Percentiles rank a stretch among this genome's conserved stretches.
Evolutionary conservation across 2,888 invertebrate species (phyloP).

Genomic region (Steinernema hermaphroditum): DNA sequence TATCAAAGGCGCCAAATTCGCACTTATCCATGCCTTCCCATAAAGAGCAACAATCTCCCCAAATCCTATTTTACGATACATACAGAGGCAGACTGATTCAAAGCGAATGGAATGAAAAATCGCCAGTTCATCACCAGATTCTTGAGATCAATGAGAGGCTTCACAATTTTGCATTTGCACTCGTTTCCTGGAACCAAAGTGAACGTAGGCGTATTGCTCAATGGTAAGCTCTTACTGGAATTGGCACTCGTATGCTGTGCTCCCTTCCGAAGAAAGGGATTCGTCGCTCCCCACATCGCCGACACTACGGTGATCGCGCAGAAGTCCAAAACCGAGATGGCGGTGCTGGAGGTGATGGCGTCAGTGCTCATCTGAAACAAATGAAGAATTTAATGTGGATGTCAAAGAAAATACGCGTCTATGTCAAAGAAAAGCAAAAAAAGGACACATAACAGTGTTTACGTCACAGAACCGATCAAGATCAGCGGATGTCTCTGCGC

Average conservation of each 20-base stretch:
- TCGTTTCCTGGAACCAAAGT: not conserved
- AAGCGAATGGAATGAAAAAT: slow-evolving; percentile 39
- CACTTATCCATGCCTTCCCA: not conserved
- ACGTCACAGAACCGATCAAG: too few relatives aligned
- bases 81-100: slow-evolving; percentile 44
- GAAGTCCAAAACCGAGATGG: not conserved
- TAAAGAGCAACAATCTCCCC: too few relatives aligned
- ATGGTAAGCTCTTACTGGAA: not conserved
- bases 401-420: not conserved
- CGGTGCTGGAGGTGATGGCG: not conserved
- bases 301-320: slow-evolving; percentile 25
- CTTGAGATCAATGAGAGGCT: slow-evolving; percentile 31
- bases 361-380: not conserved
- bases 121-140: slow-evolving; percentile 38
- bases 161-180: not conserved
- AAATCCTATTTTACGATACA: too few relatives aligned
- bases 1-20: not conserved
- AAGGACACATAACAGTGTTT: too few relatives aligned
- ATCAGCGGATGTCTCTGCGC: too few relatives aligned
- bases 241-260: slow-evolving; percentile 9
- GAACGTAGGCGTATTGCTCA: too few relatives aligned
- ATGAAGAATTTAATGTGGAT: too few relatives aligned
- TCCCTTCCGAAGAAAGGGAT: slow-evolving; percentile 35
- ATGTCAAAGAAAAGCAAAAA: not conserved
- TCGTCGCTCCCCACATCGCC: slow-evolving; percentile 34